Percentiles rank a stretch among this genome's conserved stretches.
Conservation (phyloP, 1,140 invertebrate genomes). For the Monochamus saltuarius region DNA sequence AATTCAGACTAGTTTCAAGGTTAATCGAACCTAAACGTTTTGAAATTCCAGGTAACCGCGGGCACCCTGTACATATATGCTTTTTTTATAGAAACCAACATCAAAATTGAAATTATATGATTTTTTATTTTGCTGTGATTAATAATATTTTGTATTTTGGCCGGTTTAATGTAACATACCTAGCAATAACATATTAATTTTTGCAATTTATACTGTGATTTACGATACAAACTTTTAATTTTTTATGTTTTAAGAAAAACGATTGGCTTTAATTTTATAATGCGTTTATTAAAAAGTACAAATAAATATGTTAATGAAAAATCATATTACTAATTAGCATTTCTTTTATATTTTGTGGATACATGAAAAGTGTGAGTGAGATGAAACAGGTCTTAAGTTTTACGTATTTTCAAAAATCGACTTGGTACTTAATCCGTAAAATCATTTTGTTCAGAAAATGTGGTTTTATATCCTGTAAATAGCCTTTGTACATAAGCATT, state of each 20-base stretch:
- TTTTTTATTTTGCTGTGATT: slow-evolving; percentile 31
- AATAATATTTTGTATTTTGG: slow-evolving; percentile 21
- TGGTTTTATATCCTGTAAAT: slow-evolving; percentile 38
- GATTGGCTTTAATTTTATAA: slow-evolving; percentile 23
- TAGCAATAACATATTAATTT: slow-evolving; percentile 28
- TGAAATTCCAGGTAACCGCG: no score
- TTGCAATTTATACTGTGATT: slow-evolving; percentile 28
- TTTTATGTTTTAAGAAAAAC: slow-evolving; percentile 19
- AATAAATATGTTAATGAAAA: slow-evolving; percentile 12
- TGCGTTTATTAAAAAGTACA: slow-evolving; percentile 23
- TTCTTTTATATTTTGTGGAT: slow-evolving; percentile 6
- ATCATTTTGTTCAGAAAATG: slow-evolving; percentile 26
- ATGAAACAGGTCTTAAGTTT: slow-evolving; percentile 26
- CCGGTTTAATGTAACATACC: slow-evolving; percentile 23
- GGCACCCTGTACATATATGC: no score
- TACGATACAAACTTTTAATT: slow-evolving; percentile 20
- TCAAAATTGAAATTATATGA: slow-evolving; percentile 4
- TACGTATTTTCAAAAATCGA: slow-evolving; percentile 20
- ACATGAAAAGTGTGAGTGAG: slow-evolving; percentile 15
- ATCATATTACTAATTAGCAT: slow-evolving; percentile 8
- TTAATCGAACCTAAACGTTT: no score
- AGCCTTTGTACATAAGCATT: slow-evolving; percentile 35
- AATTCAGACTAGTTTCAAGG: no score
- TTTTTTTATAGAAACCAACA: no score
- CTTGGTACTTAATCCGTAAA: slow-evolving; percentile 17